Evolutionary conservation across 2,888 invertebrate species (phyloP).

Genomic region (Pantelozetes paolii): DNA sequence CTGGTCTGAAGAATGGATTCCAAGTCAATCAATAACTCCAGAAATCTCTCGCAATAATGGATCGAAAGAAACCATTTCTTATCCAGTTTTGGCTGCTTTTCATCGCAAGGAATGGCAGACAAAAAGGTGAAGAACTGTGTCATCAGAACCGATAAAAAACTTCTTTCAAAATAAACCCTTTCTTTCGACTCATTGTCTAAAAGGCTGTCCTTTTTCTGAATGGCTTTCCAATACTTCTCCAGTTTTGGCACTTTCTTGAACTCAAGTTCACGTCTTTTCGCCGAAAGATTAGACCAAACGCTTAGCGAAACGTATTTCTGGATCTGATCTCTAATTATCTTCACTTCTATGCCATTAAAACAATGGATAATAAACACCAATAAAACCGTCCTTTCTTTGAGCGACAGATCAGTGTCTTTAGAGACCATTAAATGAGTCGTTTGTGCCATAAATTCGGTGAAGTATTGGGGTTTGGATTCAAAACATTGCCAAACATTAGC

Average conservation of each 20-base stretch:
- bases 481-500: constrained; percentile 95
- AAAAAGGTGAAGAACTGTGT: constrained; percentile 78
- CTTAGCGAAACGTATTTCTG: constrained; percentile 84
- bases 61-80: constrained; percentile 57
- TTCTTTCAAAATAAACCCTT: constrained; percentile 71
- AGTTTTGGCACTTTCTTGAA: constrained; percentile 80
- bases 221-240: constrained; percentile 83
- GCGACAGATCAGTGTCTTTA: constrained; percentile 54
- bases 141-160: constrained; percentile 77
- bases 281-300: constrained; percentile 86
- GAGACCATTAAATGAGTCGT: constrained; percentile 71
- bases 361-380: constrained; percentile 91
- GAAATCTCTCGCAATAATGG: constrained; percentile 86
- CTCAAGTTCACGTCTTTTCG: constrained; percentile 73
- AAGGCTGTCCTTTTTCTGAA: constrained; percentile 71
- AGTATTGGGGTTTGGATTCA: constrained; percentile 68
- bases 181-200: constrained; percentile 47
- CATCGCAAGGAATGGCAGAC: constrained; percentile 65
- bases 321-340: constrained; percentile 84
- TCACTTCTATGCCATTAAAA: constrained; percentile 87
- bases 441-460: constrained; percentile 75
- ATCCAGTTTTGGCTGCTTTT: constrained; percentile 53
- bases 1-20: constrained; percentile 92
- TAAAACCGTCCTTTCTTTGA: constrained; percentile 74
- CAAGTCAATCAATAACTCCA: constrained; percentile 92